phyloP scores from a whole-genome alignment of 2,113 vertebrate genomes.

The Phylloscopus whistleri region DNA sequence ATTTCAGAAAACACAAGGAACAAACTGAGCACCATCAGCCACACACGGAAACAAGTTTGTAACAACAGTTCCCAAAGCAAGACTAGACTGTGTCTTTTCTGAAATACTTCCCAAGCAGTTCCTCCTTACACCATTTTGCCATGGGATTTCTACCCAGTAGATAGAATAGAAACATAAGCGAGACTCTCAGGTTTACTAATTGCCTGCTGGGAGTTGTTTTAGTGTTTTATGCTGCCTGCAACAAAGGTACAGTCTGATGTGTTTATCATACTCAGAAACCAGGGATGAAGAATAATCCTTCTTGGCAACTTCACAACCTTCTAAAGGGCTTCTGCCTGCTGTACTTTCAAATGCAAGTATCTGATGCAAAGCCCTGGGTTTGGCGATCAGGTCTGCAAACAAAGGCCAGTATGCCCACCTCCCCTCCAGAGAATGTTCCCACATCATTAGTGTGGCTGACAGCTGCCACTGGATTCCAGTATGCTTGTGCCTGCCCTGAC shows the following conservation, averaged over 20 bases:
- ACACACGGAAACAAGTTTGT: neutral
- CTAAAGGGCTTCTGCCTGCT: neutral
- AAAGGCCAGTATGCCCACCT: rapidly evolving
- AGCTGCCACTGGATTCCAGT: neutral
- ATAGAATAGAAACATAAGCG: neutral
- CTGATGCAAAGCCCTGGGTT: neutral
- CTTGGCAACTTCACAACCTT: neutral
- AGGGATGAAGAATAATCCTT: neutral
- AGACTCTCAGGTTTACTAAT: neutral
- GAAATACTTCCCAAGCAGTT: neutral
- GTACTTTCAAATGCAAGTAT: neutral
- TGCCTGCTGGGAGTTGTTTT: neutral
- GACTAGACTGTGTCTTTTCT: neutral
- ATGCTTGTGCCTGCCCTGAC: neutral
- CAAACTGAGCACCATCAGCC: neutral
- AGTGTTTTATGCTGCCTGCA: neutral
- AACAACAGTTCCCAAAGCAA: neutral
- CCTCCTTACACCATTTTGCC: neutral
- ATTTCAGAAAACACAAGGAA: constrained; percentile 2
- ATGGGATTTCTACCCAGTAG: neutral
- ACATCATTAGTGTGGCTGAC: neutral
- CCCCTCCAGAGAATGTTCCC: neutral
- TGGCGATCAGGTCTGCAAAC: neutral
- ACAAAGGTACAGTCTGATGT: neutral
- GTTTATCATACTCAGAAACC: neutral